A percentile compares a stretch with the other conserved stretches of the same genome.
Evolutionary conservation across 2,797 vertebrate genomes (phyloP).

Genomic region (Arnoldichthys spilopterus): DNA sequence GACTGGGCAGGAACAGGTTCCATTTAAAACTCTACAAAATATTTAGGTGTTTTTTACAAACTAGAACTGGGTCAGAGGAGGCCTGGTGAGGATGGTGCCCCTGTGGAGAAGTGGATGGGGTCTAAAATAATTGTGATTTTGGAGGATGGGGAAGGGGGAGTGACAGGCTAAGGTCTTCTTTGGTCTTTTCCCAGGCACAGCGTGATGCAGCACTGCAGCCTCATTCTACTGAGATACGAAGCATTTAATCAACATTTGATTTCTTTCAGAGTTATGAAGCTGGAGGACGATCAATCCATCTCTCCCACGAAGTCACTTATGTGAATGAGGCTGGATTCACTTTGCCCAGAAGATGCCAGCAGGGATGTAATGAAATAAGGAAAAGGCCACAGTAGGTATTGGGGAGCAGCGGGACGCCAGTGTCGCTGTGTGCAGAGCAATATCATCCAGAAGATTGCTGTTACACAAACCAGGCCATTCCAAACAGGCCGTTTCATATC

Average conservation of each 20-base stretch:
- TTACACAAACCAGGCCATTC: conserved; percentile 1
- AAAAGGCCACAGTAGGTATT: not conserved
- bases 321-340: conserved; percentile 5
- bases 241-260: not conserved
- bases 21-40: no score
- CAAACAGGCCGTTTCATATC: not conserved
- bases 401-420: not conserved
- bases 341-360: not conserved
- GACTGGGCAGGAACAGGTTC: no score
- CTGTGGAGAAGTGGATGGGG: not conserved
- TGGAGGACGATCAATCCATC: not conserved
- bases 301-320: conserved; percentile 1
- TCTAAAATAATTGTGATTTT: not conserved
- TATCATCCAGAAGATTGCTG: not conserved
- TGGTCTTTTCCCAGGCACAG: not conserved
- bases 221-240: not conserved
- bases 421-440: not conserved
- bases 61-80: no score
- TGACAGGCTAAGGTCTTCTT: not conserved
- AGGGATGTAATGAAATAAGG: not conserved
- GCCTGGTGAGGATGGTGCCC: not conserved
- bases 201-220: not conserved
- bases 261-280: not conserved
- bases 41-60: no score
- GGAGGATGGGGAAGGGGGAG: not conserved